These are phyloP conservation scores for Alouatta palliata DNA, from an alignment of 2,113 vertebrate species.

Conservation along the genomic window DNA sequence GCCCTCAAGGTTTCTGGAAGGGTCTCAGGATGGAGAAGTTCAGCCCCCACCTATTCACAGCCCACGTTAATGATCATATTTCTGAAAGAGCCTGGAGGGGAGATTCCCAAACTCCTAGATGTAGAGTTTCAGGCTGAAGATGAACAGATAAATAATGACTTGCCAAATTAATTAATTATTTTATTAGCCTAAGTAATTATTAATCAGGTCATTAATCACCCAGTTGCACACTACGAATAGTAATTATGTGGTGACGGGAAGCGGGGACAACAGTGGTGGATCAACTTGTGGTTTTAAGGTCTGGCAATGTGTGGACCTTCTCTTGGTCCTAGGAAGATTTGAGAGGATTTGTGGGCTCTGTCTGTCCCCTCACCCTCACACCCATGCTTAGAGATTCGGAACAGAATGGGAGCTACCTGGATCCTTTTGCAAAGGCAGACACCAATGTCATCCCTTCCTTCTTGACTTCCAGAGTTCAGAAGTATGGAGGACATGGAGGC, in stretches of 20 bases:
- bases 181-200: slow-evolving; percentile 82
- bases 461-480: not conserved
- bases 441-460: not conserved
- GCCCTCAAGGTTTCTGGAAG: not conserved
- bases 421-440: not conserved
- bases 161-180: slow-evolving; percentile 82
- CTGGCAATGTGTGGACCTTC: not conserved
- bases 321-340: not conserved
- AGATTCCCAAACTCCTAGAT: slow-evolving; percentile 68
- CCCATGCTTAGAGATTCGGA: not conserved
- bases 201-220: slow-evolving; percentile 80
- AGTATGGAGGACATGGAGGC: not conserved
- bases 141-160: slow-evolving; percentile 77
- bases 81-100: slow-evolving; percentile 69
- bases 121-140: slow-evolving; percentile 63
- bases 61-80: slow-evolving; percentile 53
- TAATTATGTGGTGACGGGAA: slow-evolving; percentile 38
- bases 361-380: no score
- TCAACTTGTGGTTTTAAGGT: slow-evolving; percentile 10
- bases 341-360: not conserved
- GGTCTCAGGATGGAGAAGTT: not conserved
- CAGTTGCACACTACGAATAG: slow-evolving; percentile 73
- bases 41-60: not conserved
- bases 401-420: not conserved
- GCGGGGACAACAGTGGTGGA: not conserved